Base-by-base conservation (phyloP, 2,113 vertebrate species). In the Ceuthmochares aereus region DNA sequence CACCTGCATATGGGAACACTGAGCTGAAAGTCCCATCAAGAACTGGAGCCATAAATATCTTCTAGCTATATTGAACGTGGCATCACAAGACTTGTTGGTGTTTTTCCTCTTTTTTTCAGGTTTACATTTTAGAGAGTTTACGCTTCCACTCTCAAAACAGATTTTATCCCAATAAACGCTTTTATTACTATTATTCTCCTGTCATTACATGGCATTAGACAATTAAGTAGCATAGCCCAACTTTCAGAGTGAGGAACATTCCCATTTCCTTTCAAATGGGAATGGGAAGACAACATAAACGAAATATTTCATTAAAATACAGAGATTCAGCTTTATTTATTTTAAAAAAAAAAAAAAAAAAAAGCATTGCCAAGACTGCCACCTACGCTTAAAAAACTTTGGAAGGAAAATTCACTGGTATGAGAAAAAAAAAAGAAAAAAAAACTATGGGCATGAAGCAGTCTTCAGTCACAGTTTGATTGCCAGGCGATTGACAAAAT, bases 401-500 rank as follows among this genome's bases (percentile, higher is more conserved):
- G 94, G 92, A 97, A 97, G 97, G 97, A 98, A 96, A 98, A 98
- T 96, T 97, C 97, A 94, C 82, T 84, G 97, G 97, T 97, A 87
- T 91, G 97, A 98, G 94, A 70, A 89, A 95, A 95, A 90, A 95
- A 87, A 94, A 49, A 23, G 12, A 88, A 82, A 94, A 94, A 70
- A 88, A 43, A 40, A 54, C 92, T 93, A 98, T 96, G 96, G 97
- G 97, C 97, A 96, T 90, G 93, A 94, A 97, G 87, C 95, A 97
- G 62, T 98, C 97, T 97, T 97, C 96, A 96, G 97, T 96, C 96
- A 97, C 98, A 87, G 97, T 98, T 98, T 98, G 98, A 98, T 97
- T 99, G 98, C 98, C 98, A 97, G 96, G 89, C 97, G 98, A 99
- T 98, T 99, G 99, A 99, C 99, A 99, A 99, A 99, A 99, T 99